These are phyloP conservation scores for Protomyctophum bolini DNA, from an alignment of 2,113 vertebrate species.

Conservation along the genomic window DNA sequence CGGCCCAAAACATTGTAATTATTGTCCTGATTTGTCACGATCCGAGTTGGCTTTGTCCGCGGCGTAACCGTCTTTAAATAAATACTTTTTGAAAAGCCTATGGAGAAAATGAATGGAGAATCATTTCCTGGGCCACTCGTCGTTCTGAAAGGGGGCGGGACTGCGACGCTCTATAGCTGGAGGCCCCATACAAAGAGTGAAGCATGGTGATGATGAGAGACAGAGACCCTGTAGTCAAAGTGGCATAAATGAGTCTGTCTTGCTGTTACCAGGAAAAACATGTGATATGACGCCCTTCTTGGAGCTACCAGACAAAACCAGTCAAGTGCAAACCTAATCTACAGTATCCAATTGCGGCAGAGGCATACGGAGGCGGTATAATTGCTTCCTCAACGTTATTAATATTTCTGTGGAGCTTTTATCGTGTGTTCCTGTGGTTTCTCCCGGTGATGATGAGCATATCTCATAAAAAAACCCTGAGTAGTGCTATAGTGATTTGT, in stretches of 20 bases:
- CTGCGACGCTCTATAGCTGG: constrained; percentile 25
- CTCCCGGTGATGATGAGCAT: constrained; percentile 31
- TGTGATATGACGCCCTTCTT: constrained; percentile 44
- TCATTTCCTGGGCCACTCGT: too few species aligned
- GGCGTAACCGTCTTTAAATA: too few species aligned
- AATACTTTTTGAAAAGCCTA: too few species aligned
- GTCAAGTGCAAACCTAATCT: constrained; percentile 74
- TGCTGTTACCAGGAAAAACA: constrained; percentile 23
- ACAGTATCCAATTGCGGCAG: constrained; percentile 64
- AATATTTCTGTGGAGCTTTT: constrained; percentile 44
- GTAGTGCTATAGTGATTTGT: too few species aligned
- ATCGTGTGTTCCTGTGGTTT: constrained; percentile 15
- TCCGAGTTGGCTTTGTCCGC: too few species aligned
- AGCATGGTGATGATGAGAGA: neutral
- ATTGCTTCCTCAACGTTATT: constrained; percentile 51
- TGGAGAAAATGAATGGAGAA: too few species aligned
- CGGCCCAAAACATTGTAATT: too few species aligned
- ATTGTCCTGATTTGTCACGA: too few species aligned
- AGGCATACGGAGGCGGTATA: constrained; percentile 59
- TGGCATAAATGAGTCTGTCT: constrained; percentile 39
- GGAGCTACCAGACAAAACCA: constrained; percentile 63
- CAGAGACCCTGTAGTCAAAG: constrained; percentile 19
- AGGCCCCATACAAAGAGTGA: too few species aligned
- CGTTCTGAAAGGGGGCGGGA: too few species aligned
- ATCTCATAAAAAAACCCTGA: constrained; percentile 49